Evolutionary conservation across 2,797 vertebrate genomes (phyloP).

Genomic region (Erithacus rubecula): DNA sequence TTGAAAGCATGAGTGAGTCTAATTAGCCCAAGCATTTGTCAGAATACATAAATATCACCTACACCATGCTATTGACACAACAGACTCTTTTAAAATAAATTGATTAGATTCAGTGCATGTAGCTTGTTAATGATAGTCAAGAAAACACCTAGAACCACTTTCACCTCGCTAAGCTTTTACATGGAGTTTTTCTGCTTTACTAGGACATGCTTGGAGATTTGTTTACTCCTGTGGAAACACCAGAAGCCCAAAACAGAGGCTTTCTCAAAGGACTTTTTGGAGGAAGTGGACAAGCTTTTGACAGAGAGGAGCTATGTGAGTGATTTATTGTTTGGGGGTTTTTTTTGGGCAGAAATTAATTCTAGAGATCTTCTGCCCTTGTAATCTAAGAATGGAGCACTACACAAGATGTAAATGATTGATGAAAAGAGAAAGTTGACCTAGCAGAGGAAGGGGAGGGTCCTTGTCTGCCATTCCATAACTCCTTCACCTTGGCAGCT

Average conservation of each 20-base stretch:
- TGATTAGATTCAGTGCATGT: not conserved
- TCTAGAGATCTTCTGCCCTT: not conserved
- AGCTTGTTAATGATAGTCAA: not conserved
- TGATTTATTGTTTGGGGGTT: not conserved
- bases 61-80: not conserved
- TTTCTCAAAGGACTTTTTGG: conserved; percentile 98
- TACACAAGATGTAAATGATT: not conserved
- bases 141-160: not conserved
- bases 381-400: not conserved
- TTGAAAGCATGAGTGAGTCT: not conserved
- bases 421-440: not conserved
- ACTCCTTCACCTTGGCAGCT: not conserved
- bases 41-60: not conserved
- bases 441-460: not conserved
- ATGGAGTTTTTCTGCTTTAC: not conserved
- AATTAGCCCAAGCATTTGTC: not conserved
- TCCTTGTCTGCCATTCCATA: not conserved
- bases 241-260: conserved; percentile 95
- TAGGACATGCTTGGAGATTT: conserved; percentile 98
- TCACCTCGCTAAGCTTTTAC: not conserved
- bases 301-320: conserved; percentile 97
- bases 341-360: not conserved
- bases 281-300: conserved; percentile 92
- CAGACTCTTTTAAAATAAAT: not conserved
- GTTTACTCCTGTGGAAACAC: conserved; percentile 94